These are phyloP conservation scores for Eutolmus rufibarbis DNA, from an alignment of 2,888 invertebrate genomes.

Conservation along the genomic window DNA sequence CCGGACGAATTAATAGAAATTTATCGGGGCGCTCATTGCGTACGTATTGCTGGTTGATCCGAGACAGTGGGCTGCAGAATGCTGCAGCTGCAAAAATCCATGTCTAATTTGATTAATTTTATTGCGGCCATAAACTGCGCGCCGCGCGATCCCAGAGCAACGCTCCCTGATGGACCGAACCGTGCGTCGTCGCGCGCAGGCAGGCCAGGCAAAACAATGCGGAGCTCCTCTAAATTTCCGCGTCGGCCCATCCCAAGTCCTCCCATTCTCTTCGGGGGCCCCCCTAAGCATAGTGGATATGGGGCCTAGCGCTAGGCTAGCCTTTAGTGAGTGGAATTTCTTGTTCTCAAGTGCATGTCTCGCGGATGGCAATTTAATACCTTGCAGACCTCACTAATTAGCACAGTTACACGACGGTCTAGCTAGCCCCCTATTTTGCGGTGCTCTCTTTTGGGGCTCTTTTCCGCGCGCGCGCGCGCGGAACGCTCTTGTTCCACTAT, in stretches of 20 bases:
- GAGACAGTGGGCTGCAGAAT: neutral
- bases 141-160: neutral
- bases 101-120: constrained; percentile 31
- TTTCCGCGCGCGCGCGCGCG: neutral
- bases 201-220: neutral
- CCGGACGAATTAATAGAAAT: constrained; percentile 15
- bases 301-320: neutral
- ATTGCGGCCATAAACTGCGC: neutral
- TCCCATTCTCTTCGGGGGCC: neutral
- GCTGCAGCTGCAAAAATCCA: neutral
- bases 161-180: neutral
- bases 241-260: neutral
- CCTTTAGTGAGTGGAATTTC: constrained; percentile 28
- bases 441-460: neutral
- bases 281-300: neutral
- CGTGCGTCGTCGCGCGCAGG: neutral
- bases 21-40: neutral
- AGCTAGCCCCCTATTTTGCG: neutral
- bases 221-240: neutral
- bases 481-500: neutral
- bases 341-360: constrained; percentile 27
- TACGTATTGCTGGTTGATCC: neutral
- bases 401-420: constrained; percentile 33
- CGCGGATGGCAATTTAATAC: constrained; percentile 33
- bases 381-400: constrained; percentile 29